phyloP scores from a whole-genome alignment of 1,140 invertebrate species.

The Drosophila rhopaloa region DNA sequence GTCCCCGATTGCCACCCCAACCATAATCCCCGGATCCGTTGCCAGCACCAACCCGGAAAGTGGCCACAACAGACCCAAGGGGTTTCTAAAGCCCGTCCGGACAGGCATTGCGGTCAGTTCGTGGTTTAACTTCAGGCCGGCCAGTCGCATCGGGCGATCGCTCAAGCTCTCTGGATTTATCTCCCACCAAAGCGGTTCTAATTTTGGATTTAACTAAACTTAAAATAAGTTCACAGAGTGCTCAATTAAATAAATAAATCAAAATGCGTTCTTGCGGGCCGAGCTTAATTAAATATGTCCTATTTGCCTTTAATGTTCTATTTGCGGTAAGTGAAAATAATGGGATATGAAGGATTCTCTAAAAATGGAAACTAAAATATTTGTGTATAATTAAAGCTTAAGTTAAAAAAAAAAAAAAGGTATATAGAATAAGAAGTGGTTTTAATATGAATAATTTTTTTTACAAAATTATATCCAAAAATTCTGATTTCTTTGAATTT shows the following conservation, averaged over 20 bases:
- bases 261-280: slow-evolving; percentile 87
- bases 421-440: no score
- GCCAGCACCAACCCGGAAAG: slow-evolving; percentile 22
- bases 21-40: slow-evolving; percentile 23
- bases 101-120: slow-evolving; percentile 36
- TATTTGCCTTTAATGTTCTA: slow-evolving; percentile 90
- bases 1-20: background rate
- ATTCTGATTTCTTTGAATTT: no score
- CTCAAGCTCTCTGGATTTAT: background rate
- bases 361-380: no score
- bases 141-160: slow-evolving; percentile 13
- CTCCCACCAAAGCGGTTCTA: slow-evolving; percentile 5
- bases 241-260: slow-evolving; percentile 56
- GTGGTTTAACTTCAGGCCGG: slow-evolving; percentile 24
- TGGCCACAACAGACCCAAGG: slow-evolving; percentile 41
- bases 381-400: no score
- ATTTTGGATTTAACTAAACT: slow-evolving; percentile 8
- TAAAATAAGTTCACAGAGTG: background rate
- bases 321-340: slow-evolving; percentile 88
- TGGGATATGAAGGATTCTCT: background rate
- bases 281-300: slow-evolving; percentile 89
- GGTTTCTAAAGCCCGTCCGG: slow-evolving; percentile 44
- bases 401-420: no score
- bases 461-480: no score
- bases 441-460: no score